Evolutionary conservation across 1,140 invertebrate genomes (phyloP).

Genomic region (Philaenus spumarius): DNA sequence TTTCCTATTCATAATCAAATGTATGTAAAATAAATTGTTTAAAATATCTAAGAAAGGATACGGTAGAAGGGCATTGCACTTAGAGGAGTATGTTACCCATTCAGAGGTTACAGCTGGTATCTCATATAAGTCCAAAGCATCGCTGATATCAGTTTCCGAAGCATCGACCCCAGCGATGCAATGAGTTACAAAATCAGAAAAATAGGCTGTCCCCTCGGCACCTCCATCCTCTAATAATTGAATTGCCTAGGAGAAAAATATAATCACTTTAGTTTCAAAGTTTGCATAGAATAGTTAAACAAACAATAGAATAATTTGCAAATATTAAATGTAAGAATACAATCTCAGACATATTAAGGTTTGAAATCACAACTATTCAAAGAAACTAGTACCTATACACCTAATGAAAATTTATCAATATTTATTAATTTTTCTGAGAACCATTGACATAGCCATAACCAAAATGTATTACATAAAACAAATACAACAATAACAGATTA

Average conservation of each 20-base stretch:
- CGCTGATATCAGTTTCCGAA: constrained; percentile 68
- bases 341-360: constrained; percentile 4
- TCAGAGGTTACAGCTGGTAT: constrained; percentile 76
- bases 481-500: too few species aligned
- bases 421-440: too few species aligned
- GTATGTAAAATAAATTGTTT: too few species aligned
- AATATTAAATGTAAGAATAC: neutral
- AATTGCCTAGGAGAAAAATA: constrained; percentile 55
- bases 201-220: constrained; percentile 74
- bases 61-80: constrained; percentile 57
- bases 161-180: constrained; percentile 75
- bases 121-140: constrained; percentile 86
- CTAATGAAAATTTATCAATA: neutral
- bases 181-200: constrained; percentile 83
- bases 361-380: neutral
- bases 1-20: too few species aligned
- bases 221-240: constrained; percentile 70
- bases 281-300: neutral
- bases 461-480: too few species aligned
- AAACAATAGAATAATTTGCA: constrained; percentile 4
- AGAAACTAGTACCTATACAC: neutral
- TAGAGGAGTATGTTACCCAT: constrained; percentile 71
- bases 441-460: too few species aligned
- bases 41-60: constrained; percentile 65
- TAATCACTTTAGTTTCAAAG: neutral